Conservation (phyloP, 2,797 vertebrate genomes). For the Chloroceryle amazona region DNA sequence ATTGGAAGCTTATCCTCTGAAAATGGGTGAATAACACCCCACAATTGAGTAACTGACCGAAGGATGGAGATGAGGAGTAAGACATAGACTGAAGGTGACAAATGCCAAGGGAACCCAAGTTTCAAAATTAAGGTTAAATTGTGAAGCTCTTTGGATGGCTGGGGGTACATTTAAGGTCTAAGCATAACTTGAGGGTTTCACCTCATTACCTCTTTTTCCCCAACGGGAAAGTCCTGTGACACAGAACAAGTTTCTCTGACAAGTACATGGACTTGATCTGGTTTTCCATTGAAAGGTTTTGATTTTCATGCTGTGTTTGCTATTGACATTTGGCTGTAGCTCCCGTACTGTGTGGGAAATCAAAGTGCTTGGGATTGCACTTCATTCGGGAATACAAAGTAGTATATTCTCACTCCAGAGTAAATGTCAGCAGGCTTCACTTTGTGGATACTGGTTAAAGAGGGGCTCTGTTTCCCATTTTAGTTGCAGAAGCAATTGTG, state of each 20-base stretch:
- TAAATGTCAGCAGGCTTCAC: background rate
- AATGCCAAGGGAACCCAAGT: background rate
- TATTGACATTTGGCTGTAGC: background rate
- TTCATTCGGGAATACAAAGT: background rate
- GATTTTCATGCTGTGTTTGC: background rate
- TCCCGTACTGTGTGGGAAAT: background rate
- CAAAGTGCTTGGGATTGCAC: background rate
- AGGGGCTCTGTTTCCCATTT: background rate
- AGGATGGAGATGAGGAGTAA: background rate
- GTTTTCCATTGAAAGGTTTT: background rate
- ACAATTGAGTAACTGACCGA: background rate
- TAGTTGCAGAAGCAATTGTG: background rate
- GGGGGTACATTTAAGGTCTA: background rate
- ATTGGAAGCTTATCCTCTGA: background rate
- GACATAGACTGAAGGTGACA: background rate
- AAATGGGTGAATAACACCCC: rapidly evolving
- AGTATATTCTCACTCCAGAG: background rate
- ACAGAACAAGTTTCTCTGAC: background rate
- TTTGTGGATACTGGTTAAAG: background rate
- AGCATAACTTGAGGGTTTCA: background rate
- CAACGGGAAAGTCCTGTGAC: background rate
- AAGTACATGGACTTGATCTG: background rate
- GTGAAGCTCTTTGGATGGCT: background rate
- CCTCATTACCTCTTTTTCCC: background rate
- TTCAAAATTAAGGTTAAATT: background rate